These are phyloP conservation scores for Tryphoninae sp. DNA, from an alignment of 2,888 invertebrate species.

Conservation along the genomic window DNA sequence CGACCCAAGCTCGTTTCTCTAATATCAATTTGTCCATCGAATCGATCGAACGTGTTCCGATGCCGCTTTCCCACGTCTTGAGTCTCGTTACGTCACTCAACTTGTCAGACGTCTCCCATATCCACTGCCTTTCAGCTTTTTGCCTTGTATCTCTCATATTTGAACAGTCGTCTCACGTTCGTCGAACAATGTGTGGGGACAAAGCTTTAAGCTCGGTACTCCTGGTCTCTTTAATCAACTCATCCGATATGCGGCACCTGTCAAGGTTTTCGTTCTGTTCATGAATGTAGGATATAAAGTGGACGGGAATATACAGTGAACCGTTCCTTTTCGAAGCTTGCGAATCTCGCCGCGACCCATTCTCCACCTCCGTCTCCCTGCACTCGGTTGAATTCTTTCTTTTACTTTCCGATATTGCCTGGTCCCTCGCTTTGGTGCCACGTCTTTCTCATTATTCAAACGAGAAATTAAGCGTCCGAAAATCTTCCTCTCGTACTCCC, in stretches of 20 bases:
- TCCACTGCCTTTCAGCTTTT: slow-evolving; percentile 5
- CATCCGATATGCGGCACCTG: slow-evolving; percentile 16
- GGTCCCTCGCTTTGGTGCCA: slow-evolving; percentile 27
- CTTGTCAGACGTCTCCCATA: slow-evolving; percentile 25
- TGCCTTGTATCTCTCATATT: neutral
- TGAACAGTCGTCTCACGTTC: slow-evolving; percentile 42
- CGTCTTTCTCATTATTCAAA: slow-evolving; percentile 71
- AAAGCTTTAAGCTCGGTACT: slow-evolving; percentile 37
- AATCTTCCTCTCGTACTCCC: slow-evolving; percentile 46
- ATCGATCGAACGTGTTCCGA: slow-evolving; percentile 46
- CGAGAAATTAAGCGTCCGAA: slow-evolving; percentile 67
- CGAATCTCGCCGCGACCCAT: slow-evolving; percentile 27
- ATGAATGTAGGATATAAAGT: slow-evolving; percentile 28
- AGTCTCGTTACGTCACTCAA: slow-evolving; percentile 19
- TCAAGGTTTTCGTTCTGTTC: slow-evolving; percentile 34
- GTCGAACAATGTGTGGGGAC: slow-evolving; percentile 44
- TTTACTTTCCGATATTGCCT: slow-evolving; percentile 20
- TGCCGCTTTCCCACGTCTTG: neutral
- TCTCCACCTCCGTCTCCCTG: neutral
- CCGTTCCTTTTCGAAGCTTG: slow-evolving; percentile 14
- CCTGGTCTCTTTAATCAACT: slow-evolving; percentile 29
- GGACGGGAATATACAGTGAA: slow-evolving; percentile 11
- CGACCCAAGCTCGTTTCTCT: slow-evolving; percentile 34
- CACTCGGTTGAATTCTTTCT: slow-evolving; percentile 9
- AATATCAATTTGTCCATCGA: slow-evolving; percentile 54